Conservation (phyloP, 2,113 vertebrate species). For the Aspidoscelis tigris region DNA sequence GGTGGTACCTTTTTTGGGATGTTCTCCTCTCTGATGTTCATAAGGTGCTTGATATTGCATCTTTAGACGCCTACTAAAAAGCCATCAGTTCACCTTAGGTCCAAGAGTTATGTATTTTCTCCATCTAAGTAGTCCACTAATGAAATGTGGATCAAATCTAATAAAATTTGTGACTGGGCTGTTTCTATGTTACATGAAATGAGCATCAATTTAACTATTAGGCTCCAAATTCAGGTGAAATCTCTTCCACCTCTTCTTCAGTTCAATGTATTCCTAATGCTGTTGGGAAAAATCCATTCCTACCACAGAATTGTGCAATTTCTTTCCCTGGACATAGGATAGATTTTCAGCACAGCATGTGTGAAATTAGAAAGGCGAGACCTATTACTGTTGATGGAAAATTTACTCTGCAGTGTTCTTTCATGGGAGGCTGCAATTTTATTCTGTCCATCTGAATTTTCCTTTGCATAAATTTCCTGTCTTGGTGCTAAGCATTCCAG, state of each 20-base stretch:
- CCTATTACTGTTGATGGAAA: constrained; percentile 26
- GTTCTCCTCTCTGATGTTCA: too few relatives aligned
- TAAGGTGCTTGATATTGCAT: too few relatives aligned
- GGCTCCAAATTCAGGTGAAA: neutral
- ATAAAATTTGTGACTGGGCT: neutral
- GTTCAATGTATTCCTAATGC: neutral
- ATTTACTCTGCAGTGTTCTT: constrained; percentile 1
- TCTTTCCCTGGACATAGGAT: neutral
- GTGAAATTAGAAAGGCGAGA: neutral
- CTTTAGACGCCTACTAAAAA: too few relatives aligned
- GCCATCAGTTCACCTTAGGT: too few relatives aligned
- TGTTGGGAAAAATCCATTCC: constrained; percentile 5
- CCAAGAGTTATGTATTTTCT: too few relatives aligned
- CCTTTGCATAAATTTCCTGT: constrained; percentile 6
- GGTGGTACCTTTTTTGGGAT: too few relatives aligned
- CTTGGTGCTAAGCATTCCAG: constrained; percentile 35
- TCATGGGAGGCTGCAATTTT: constrained; percentile 28
- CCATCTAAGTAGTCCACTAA: too few relatives aligned
- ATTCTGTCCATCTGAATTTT: constrained; percentile 19
- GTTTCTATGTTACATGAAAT: neutral
- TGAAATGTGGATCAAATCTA: too few relatives aligned
- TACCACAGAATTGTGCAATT: constrained; percentile 10
- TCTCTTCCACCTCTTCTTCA: neutral
- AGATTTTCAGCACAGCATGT: neutral
- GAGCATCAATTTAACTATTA: neutral